Conservation (phyloP, 2,797 vertebrate genomes). For the Furcifer pardalis region DNA sequence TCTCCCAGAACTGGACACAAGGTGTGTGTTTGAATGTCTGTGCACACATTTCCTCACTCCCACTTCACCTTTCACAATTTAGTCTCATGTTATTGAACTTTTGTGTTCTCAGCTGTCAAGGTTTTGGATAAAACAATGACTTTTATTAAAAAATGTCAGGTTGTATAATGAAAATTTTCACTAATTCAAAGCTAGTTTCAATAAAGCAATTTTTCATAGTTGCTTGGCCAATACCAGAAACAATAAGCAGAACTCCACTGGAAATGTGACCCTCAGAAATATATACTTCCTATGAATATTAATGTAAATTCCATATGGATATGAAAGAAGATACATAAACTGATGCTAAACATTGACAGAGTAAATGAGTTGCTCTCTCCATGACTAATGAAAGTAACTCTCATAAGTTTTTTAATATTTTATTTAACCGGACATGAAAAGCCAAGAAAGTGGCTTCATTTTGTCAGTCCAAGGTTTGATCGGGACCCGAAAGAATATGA, state of each 20-base stretch:
- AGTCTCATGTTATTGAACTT: conserved; percentile 60
- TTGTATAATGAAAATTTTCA: conserved; percentile 48
- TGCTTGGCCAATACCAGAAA: conserved; percentile 49
- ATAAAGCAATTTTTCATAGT: conserved; percentile 35
- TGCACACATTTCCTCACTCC: conserved; percentile 36
- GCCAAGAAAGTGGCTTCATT: too few species aligned
- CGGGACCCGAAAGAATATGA: too few species aligned
- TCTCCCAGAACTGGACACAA: neutral
- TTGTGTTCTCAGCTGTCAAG: conserved; percentile 63
- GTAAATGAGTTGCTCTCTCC: conserved; percentile 60
- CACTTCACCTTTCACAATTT: conserved; percentile 57
- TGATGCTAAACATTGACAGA: conserved; percentile 59
- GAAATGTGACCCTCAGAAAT: conserved; percentile 29
- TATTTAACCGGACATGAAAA: too few species aligned
- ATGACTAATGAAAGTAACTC: conserved; percentile 44
- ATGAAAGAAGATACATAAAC: conserved; percentile 45
- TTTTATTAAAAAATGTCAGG: conserved; percentile 71
- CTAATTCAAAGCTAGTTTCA: conserved; percentile 53
- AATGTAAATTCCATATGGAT: conserved; percentile 66
- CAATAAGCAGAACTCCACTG: conserved; percentile 54
- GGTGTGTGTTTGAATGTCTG: conserved; percentile 25
- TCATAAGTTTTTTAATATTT: too few species aligned
- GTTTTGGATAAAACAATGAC: conserved; percentile 67
- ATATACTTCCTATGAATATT: conserved; percentile 61
- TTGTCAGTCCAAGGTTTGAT: too few species aligned